phyloP scores from a whole-genome alignment of 2,797 vertebrate species.

The Trematomus bernacchii region DNA sequence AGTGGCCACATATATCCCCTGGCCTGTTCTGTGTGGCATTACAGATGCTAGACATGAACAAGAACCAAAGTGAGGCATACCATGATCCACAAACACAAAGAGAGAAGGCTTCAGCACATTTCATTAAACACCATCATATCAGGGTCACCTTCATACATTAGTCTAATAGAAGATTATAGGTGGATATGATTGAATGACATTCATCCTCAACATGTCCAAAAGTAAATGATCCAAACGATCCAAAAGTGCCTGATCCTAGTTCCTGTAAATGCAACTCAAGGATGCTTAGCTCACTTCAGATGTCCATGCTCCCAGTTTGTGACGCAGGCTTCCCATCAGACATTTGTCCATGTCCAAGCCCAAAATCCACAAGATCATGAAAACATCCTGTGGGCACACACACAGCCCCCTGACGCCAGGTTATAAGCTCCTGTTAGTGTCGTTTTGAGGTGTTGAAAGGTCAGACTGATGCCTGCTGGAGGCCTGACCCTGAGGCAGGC shows the following conservation, averaged over 20 bases:
- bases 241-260: too few relatives aligned
- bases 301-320: slow-evolving; percentile 1
- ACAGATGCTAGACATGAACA: background rate
- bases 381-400: background rate
- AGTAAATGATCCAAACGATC: too few relatives aligned
- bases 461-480: slow-evolving; percentile 27
- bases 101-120: too few relatives aligned
- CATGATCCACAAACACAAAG: too few relatives aligned
- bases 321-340: background rate
- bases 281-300: background rate
- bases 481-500: slow-evolving; percentile 22
- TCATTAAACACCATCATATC: too few relatives aligned
- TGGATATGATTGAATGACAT: too few relatives aligned
- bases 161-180: too few relatives aligned
- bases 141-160: too few relatives aligned
- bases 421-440: background rate
- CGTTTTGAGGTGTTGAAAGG: background rate
- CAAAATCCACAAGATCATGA: background rate
- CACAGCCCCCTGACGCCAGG: background rate
- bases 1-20: background rate
- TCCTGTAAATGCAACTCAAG: too few relatives aligned
- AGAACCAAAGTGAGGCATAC: too few relatives aligned
- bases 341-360: background rate
- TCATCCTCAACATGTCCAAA: too few relatives aligned
- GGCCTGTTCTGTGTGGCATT: background rate